These are phyloP conservation scores for Sebastes hubbsi DNA, from an alignment of 2,797 vertebrate genomes.

Conservation along the genomic window DNA sequence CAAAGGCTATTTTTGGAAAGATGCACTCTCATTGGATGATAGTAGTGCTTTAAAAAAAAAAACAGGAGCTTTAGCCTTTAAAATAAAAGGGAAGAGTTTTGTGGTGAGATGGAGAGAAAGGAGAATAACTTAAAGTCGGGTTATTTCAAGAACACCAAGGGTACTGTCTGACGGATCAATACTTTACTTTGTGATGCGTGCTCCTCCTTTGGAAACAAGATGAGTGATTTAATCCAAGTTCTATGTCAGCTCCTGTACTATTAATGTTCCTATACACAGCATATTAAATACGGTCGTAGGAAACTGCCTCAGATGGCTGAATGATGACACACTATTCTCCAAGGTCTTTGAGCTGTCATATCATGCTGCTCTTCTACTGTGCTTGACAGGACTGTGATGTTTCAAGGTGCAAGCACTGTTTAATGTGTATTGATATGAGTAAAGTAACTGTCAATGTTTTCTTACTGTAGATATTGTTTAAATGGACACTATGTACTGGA, in stretches of 20 bases:
- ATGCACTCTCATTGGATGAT: not conserved
- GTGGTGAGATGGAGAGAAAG: not conserved
- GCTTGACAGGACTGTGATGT: not conserved
- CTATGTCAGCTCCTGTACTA: not conserved
- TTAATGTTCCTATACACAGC: not conserved
- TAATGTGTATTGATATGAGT: conserved; percentile 9
- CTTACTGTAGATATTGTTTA: not conserved
- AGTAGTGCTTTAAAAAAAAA: not conserved
- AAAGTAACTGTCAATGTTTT: not conserved
- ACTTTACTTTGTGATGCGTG: conserved; percentile 12
- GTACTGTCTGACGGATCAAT: conserved; percentile 24
- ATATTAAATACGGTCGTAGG: not conserved
- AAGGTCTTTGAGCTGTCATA: conserved; percentile 1
- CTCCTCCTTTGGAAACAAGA: not conserved
- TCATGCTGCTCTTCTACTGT: not conserved
- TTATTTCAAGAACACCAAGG: not conserved
- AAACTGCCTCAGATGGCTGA: not conserved
- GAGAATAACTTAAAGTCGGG: not conserved
- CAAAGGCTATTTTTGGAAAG: conserved; percentile 21
- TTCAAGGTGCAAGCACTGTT: conserved; percentile 2
- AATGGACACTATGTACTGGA: not conserved
- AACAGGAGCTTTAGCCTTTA: not conserved
- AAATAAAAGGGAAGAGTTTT: not conserved
- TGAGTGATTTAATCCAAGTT: conserved; percentile 10
- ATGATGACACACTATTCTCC: not conserved